Evolutionary conservation across 2,888 invertebrate genomes (phyloP).

Genomic region (Trypoxylon attenuatum): DNA sequence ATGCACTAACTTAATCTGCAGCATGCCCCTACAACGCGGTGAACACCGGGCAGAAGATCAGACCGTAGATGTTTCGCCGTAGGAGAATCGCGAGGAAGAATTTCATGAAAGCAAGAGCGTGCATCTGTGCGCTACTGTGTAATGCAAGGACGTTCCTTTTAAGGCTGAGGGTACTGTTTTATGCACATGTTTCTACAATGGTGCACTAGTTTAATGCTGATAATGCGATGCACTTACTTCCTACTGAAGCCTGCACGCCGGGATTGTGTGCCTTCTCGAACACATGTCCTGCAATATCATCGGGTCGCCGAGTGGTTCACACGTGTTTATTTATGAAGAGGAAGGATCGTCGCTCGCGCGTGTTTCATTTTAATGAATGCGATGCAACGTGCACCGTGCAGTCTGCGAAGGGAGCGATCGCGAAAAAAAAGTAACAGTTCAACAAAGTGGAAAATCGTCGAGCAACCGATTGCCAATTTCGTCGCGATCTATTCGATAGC

Average conservation of each 20-base stretch:
- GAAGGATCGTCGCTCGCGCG: too few species aligned
- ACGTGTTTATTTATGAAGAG: conserved; percentile 31
- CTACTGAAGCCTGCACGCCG: conserved; percentile 28
- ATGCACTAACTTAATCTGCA: conserved; percentile 44
- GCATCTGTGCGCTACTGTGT: conserved; percentile 44
- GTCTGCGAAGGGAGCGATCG: too few species aligned
- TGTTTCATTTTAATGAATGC: too few species aligned
- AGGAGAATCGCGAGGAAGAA: conserved; percentile 42
- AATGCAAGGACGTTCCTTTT: conserved; percentile 53
- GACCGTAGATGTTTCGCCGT: conserved; percentile 44
- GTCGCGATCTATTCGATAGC: too few species aligned
- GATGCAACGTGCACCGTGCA: too few species aligned
- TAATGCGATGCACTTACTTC: conserved; percentile 40
- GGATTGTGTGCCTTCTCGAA: conserved; percentile 43
- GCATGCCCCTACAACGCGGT: conserved; percentile 33
- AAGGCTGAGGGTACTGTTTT: conserved; percentile 41
- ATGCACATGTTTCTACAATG: conserved; percentile 46
- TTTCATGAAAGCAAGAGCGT: conserved; percentile 50
- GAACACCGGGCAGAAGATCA: conserved; percentile 33
- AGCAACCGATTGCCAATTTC: too few species aligned
- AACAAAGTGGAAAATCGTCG: too few species aligned
- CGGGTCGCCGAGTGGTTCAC: conserved; percentile 38
- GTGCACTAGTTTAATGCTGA: conserved; percentile 49
- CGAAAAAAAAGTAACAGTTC: too few species aligned
- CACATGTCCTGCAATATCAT: conserved; percentile 49